Conservation (phyloP, 2,888 invertebrate genomes). For the Hermodice carunculata region DNA sequence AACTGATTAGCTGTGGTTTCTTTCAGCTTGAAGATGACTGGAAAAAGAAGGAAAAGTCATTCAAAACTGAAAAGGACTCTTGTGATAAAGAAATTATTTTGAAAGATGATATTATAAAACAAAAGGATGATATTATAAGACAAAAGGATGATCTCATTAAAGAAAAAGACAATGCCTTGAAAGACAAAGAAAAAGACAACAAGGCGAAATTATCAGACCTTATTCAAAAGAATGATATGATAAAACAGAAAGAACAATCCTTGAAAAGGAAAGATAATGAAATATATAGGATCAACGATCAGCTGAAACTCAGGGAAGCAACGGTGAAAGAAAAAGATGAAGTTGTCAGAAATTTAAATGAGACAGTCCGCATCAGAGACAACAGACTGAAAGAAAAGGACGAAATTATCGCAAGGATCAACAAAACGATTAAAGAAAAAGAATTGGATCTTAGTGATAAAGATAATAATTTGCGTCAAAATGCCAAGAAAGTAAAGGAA, state of each 20-base stretch:
- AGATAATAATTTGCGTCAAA: constrained; percentile 52
- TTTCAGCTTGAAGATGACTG: constrained; percentile 38
- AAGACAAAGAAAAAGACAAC: constrained; percentile 45
- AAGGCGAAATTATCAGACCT: no score
- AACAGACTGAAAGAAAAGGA: constrained; percentile 65
- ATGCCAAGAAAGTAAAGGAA: constrained; percentile 47
- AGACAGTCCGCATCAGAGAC: constrained; percentile 54
- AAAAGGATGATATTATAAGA: constrained; percentile 40
- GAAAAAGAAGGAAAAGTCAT: no score
- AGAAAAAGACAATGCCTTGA: constrained; percentile 39
- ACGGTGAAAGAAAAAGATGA: constrained; percentile 51
- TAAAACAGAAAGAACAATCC: constrained; percentile 38
- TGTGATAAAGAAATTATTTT: constrained; percentile 29
- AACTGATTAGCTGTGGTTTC: no score
- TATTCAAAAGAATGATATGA: constrained; percentile 39
- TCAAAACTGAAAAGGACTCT: no score
- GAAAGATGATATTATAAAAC: constrained; percentile 10
- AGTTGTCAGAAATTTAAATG: constrained; percentile 52
- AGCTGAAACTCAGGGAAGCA: constrained; percentile 34
- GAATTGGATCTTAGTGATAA: constrained; percentile 54
- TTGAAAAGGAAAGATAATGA: constrained; percentile 31
- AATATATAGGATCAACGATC: constrained; percentile 6
- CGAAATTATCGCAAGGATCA: constrained; percentile 54
- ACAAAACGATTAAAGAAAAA: constrained; percentile 46
- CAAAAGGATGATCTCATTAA: constrained; percentile 38